Percentiles rank a stretch among this genome's conserved stretches.
phyloP scores from a whole-genome alignment of 1,140 invertebrate genomes.

The Drosophila mojavensis region DNA sequence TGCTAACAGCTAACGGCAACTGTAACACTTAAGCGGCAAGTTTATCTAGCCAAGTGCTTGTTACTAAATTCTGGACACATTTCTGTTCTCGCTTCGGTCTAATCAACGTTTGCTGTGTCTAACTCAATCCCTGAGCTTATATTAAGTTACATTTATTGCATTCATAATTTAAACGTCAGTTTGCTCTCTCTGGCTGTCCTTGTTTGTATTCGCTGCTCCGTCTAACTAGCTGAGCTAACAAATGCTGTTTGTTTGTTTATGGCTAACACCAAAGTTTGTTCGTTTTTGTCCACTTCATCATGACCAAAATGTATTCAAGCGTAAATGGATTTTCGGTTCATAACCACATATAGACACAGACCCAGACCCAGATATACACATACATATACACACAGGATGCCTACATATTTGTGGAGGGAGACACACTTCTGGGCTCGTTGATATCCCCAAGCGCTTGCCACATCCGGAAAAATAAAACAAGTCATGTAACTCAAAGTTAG shows the following conservation, averaged over 20 bases:
- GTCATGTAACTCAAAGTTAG: neutral
- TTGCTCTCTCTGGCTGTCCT: neutral
- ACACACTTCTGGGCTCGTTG: constrained; percentile 48
- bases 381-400: neutral
- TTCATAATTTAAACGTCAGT: constrained; percentile 58
- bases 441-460: constrained; percentile 41
- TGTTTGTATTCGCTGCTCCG: neutral
- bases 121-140: constrained; percentile 54
- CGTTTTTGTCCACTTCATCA: constrained; percentile 56
- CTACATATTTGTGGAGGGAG: constrained; percentile 20
- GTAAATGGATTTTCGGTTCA: constrained; percentile 76
- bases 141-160: constrained; percentile 64
- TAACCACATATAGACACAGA: constrained; percentile 42
- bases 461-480: constrained; percentile 29
- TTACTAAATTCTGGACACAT: constrained; percentile 52
- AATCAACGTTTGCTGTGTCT: constrained; percentile 58
- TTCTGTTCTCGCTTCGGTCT: constrained; percentile 7
- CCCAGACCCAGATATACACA: constrained; percentile 21
- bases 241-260: constrained; percentile 54
- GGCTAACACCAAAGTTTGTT: constrained; percentile 53
- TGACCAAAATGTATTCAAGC: constrained; percentile 59
- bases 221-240: constrained; percentile 17
- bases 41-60: constrained; percentile 73
- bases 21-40: constrained; percentile 59
- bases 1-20: constrained; percentile 35